Evolutionary conservation across 2,888 invertebrate species (phyloP).

Genomic region (Xanthia togata): DNA sequence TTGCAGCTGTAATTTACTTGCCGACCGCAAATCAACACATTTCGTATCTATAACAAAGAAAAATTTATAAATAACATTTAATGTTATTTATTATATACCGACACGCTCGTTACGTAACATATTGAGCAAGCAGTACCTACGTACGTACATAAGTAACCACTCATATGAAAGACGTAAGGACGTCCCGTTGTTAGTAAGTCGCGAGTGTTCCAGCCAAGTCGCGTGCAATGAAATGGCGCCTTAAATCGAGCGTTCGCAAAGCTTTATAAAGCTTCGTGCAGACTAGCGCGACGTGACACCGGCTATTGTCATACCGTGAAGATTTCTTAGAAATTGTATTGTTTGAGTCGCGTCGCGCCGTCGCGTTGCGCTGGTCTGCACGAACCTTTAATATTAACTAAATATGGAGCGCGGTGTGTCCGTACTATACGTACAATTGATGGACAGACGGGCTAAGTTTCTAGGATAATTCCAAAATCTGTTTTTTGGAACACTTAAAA

Average conservation of each 20-base stretch:
- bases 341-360: too few relatives aligned
- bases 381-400: constrained; percentile 47
- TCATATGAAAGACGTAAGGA: background rate
- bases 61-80: constrained; percentile 15
- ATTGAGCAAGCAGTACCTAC: background rate
- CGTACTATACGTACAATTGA: constrained; percentile 9
- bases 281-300: too few relatives aligned
- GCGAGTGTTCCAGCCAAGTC: constrained; percentile 29
- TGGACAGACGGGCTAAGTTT: constrained; percentile 41
- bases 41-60: constrained; percentile 9
- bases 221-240: constrained; percentile 49
- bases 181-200: constrained; percentile 9
- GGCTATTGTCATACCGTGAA: too few relatives aligned
- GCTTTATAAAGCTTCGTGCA: too few relatives aligned
- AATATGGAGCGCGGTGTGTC: constrained; percentile 34
- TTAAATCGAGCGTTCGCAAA: constrained; percentile 39
- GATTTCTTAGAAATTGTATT: too few relatives aligned
- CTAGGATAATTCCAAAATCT: constrained; percentile 53
- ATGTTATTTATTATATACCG: too few relatives aligned
- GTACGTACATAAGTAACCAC: background rate
- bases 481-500: constrained; percentile 38
- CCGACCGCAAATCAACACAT: constrained; percentile 22
- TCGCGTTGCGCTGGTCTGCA: too few relatives aligned
- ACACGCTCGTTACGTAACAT: constrained; percentile 25
- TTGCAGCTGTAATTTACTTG: constrained; percentile 31